Conservation (phyloP, 2,113 vertebrate genomes). For the Micromys minutus region DNA sequence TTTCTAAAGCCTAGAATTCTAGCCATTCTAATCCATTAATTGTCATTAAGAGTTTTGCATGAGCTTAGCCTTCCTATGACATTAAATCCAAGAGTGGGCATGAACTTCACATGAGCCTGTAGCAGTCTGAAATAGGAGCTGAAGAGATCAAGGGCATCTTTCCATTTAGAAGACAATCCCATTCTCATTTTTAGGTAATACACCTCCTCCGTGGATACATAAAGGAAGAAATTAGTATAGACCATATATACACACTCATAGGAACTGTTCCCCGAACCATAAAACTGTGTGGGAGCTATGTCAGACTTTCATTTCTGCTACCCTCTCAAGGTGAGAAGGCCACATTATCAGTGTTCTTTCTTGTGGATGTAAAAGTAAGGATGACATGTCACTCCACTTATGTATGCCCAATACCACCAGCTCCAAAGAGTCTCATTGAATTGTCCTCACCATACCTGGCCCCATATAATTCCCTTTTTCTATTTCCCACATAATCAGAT, state of each 20-base stretch:
- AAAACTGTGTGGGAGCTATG: fast-evolving
- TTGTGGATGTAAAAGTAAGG: background rate
- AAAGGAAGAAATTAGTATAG: background rate
- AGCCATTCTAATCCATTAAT: background rate
- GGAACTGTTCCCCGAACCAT: background rate
- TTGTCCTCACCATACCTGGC: background rate
- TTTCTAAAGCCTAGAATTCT: background rate
- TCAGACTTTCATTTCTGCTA: background rate
- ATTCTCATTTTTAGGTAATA: background rate
- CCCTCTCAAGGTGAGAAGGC: background rate
- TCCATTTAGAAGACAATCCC: background rate
- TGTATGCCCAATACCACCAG: background rate
- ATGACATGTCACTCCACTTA: too few species aligned
- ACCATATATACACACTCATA: background rate
- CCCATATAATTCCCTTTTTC: background rate
- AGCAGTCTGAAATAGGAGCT: background rate
- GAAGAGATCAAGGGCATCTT: background rate
- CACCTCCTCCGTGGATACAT: background rate
- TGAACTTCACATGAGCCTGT: background rate
- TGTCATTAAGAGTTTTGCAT: background rate
- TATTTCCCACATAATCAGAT: background rate
- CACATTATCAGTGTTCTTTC: background rate
- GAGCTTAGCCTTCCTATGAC: background rate
- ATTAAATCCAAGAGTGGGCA: background rate
- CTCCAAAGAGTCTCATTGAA: background rate